These are phyloP conservation scores for Pipistrellus pipistrellus DNA, from an alignment of 2,797 vertebrate genomes.

Conservation along the genomic window DNA sequence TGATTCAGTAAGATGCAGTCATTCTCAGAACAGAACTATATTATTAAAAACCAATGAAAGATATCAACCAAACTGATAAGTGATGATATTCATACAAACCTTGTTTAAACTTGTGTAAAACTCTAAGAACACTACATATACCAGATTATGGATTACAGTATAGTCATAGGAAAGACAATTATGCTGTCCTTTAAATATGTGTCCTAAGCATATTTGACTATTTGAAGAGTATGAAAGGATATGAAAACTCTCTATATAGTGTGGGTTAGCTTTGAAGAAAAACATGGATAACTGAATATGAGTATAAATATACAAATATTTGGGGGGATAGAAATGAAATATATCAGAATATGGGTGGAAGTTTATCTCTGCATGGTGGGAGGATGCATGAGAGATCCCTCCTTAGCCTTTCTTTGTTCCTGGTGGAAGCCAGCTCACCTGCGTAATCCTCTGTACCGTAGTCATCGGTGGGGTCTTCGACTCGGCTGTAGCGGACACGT, in stretches of 20 bases:
- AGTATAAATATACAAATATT: not conserved
- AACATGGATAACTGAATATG: not conserved
- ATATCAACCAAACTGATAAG: not conserved
- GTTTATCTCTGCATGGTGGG: not conserved
- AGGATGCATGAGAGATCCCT: not conserved
- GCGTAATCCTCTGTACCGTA: conserved; percentile 90
- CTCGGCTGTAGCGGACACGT: conserved; percentile 92
- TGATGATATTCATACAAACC: not conserved
- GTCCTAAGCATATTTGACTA: conserved; percentile 8
- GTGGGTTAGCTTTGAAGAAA: not conserved
- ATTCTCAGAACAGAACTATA: not conserved
- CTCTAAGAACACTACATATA: not conserved
- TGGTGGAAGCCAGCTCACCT: conserved; percentile 79
- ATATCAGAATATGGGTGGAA: not conserved
- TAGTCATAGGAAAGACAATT: not conserved
- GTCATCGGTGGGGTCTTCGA: conserved; percentile 90
- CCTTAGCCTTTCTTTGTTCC: not conserved
- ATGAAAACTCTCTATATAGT: not conserved
- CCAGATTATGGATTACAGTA: not conserved
- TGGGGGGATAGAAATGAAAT: not conserved
- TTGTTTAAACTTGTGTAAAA: conserved; percentile 47
- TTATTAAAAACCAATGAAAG: not conserved
- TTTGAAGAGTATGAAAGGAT: not conserved
- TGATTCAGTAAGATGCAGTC: not conserved
- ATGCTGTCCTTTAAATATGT: not conserved